These are phyloP conservation scores for Corythornis madagascariensis DNA, from an alignment of 2,113 vertebrate species.

Conservation along the genomic window DNA sequence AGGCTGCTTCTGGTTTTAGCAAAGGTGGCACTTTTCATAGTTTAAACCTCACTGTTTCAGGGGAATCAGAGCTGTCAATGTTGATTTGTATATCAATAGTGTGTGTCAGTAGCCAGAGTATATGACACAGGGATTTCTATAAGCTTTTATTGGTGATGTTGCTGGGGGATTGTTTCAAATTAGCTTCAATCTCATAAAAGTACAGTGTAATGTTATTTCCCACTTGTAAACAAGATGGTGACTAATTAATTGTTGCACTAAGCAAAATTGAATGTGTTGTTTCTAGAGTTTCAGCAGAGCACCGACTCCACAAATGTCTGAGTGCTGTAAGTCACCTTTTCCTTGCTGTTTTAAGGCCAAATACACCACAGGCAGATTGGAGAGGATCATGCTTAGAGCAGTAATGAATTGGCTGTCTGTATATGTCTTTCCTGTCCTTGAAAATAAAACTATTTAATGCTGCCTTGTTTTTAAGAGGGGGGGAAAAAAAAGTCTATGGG, in stretches of 20 bases:
- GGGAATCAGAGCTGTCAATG: neutral
- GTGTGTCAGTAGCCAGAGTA: slow-evolving; percentile 53
- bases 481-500: neutral
- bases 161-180: slow-evolving; percentile 63
- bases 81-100: slow-evolving; percentile 49
- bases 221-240: slow-evolving; percentile 49
- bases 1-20: neutral
- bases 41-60: neutral
- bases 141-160: slow-evolving; percentile 44
- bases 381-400: neutral
- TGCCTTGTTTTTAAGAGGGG: neutral
- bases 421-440: neutral
- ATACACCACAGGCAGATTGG: neutral
- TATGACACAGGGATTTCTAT: slow-evolving; percentile 20
- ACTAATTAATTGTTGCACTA: slow-evolving; percentile 50
- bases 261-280: neutral
- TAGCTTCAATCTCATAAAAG: slow-evolving; percentile 51
- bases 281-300: neutral
- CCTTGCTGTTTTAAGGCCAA: neutral
- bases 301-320: neutral
- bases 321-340: neutral
- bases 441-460: neutral
- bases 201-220: slow-evolving; percentile 36
- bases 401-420: neutral
- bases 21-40: neutral